These are phyloP conservation scores for Antidorcas marsupialis DNA, from an alignment of 2,113 vertebrate genomes.

Conservation along the genomic window DNA sequence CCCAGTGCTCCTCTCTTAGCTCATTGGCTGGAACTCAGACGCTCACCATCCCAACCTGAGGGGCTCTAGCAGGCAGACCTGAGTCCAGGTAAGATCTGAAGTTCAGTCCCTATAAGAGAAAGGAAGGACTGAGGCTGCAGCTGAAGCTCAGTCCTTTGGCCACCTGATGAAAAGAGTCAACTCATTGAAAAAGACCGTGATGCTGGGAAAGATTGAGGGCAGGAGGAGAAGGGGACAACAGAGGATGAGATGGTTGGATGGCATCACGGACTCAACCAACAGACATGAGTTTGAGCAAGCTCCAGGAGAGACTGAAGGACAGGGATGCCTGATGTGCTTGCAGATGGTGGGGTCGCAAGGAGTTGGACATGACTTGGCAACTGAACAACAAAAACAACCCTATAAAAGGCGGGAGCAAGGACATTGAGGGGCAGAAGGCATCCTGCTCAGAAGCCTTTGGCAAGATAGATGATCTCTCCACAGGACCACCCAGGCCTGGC, in stretches of 20 bases:
- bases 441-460: neutral
- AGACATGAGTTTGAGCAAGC: neutral
- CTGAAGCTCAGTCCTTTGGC: neutral
- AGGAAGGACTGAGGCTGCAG: neutral
- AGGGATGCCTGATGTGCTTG: neutral
- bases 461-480: neutral
- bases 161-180: neutral
- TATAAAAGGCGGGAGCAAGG: neutral
- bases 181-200: neutral
- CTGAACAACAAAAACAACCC: neutral
- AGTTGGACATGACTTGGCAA: neutral
- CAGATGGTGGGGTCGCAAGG: neutral
- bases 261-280: neutral
- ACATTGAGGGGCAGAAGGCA: neutral
- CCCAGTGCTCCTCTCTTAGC: too few species aligned
- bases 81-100: too few species aligned
- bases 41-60: accelerated
- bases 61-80: neutral
- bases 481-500: neutral
- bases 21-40: neutral
- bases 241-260: neutral
- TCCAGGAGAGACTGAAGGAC: neutral
- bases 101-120: neutral
- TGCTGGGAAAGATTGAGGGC: neutral
- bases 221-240: neutral